Conservation (phyloP, 2,888 invertebrate species). For the Eupithecia tripunctaria region DNA sequence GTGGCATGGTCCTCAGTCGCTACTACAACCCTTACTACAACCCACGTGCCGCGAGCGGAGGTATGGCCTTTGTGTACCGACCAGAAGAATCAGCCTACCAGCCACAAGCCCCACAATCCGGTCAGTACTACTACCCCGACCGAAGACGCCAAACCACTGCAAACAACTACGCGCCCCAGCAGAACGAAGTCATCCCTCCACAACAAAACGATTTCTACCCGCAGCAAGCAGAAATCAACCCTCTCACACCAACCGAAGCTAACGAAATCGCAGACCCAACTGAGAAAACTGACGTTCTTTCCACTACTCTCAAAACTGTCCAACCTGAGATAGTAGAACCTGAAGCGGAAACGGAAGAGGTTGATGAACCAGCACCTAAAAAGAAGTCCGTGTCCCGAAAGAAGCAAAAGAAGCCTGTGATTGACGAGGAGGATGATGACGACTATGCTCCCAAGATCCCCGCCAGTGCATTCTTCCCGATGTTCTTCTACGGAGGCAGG, state of each 20-base stretch:
- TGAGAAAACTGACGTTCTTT: conserved; percentile 62
- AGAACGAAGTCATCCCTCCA: conserved; percentile 55
- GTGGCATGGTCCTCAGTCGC: conserved; percentile 74
- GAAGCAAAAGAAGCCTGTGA: conserved; percentile 70
- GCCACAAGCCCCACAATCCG: conserved; percentile 54
- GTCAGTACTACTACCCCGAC: conserved; percentile 75
- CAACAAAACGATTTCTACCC: conserved; percentile 72
- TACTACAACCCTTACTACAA: conserved; percentile 78
- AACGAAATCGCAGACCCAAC: conserved; percentile 68
- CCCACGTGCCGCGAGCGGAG: conserved; percentile 61
- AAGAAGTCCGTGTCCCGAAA: conserved; percentile 68
- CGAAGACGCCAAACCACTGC: conserved; percentile 71
- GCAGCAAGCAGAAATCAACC: conserved; percentile 58
- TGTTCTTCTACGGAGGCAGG: conserved; percentile 83
- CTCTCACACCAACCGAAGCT: conserved; percentile 58
- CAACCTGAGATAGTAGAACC: conserved; percentile 69
- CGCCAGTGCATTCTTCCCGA: conserved; percentile 87
- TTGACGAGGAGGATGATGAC: conserved; percentile 82
- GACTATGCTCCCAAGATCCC: conserved; percentile 72
- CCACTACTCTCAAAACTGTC: conserved; percentile 64
- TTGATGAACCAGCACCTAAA: conserved; percentile 62
- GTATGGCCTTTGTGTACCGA: conserved; percentile 76
- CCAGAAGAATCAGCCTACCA: conserved; percentile 54
- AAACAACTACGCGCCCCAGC: conserved; percentile 67
- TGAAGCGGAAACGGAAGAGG: conserved; percentile 71